Conservation (phyloP, 1,140 invertebrate species). For the Leptinotarsa undecemlineata region DNA sequence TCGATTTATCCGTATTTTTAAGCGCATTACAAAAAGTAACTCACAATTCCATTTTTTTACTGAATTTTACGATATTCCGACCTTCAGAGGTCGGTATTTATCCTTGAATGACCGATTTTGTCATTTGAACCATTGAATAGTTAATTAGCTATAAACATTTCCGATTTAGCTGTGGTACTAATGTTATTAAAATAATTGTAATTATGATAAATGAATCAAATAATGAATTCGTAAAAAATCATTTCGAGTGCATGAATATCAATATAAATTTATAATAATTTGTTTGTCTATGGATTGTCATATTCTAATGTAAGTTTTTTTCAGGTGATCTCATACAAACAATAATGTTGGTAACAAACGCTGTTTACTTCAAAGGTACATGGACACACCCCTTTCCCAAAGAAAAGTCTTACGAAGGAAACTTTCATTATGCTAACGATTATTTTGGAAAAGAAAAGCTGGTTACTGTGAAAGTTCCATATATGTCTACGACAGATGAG, state of each 20-base stretch:
- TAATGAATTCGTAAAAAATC: neutral
- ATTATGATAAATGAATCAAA: neutral
- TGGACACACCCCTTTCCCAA: conserved; percentile 72
- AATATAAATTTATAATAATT: neutral
- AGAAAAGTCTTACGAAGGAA: conserved; percentile 58
- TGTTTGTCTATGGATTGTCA: neutral
- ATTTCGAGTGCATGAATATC: neutral
- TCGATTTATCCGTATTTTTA: too few species aligned
- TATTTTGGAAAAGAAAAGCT: neutral
- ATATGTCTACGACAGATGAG: conserved; percentile 68
- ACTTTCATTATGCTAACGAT: conserved; percentile 61
- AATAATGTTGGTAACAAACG: conserved; percentile 74
- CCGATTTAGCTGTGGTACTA: neutral
- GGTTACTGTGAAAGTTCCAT: conserved; percentile 56
- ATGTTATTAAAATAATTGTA: neutral
- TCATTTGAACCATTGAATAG: too few species aligned
- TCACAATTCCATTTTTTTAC: too few species aligned
- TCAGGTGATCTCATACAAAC: conserved; percentile 62
- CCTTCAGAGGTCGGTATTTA: too few species aligned
- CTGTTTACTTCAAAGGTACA: conserved; percentile 79
- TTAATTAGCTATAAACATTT: neutral
- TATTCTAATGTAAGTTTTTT: conserved; percentile 27
- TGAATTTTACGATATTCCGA: too few species aligned
- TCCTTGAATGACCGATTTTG: too few species aligned
- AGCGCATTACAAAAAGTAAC: too few species aligned